phyloP scores from a whole-genome alignment of 2,113 vertebrate genomes.

The Mastomys natalensis region DNA sequence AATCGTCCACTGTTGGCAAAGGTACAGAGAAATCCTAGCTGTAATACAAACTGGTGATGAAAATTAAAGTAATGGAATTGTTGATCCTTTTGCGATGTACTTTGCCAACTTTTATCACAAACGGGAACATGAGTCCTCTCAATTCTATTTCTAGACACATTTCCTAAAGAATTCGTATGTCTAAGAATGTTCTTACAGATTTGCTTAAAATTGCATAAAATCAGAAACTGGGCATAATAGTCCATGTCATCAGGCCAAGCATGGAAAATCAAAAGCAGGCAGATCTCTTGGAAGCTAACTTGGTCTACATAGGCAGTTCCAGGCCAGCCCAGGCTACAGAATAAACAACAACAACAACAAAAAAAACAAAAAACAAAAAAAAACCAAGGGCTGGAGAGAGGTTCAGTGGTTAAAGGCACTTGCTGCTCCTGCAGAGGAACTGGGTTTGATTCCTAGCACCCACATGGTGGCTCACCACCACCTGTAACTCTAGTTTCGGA shows the following conservation, averaged over 20 bases:
- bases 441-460: background rate
- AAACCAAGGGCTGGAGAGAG: background rate
- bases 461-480: too few relatives aligned
- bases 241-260: too few relatives aligned
- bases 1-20: constrained; percentile 37
- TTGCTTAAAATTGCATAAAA: background rate
- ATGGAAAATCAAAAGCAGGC: background rate
- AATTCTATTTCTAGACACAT: constrained; percentile 52
- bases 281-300: background rate
- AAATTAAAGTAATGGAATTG: background rate
- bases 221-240: background rate
- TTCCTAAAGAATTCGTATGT: constrained; percentile 36
- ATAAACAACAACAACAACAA: background rate
- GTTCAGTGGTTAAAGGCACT: background rate
- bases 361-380: background rate
- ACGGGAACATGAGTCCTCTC: constrained; percentile 42
- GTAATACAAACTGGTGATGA: background rate
- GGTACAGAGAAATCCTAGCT: background rate
- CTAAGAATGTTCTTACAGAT: background rate
- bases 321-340: background rate
- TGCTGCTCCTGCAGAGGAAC: background rate
- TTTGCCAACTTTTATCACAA: constrained; percentile 41
- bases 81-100: constrained; percentile 11
- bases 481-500: background rate
- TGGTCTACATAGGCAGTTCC: background rate